Evolutionary conservation across 1,140 invertebrate species (phyloP).

Genomic region (Pseudomyrmex concolor): DNA sequence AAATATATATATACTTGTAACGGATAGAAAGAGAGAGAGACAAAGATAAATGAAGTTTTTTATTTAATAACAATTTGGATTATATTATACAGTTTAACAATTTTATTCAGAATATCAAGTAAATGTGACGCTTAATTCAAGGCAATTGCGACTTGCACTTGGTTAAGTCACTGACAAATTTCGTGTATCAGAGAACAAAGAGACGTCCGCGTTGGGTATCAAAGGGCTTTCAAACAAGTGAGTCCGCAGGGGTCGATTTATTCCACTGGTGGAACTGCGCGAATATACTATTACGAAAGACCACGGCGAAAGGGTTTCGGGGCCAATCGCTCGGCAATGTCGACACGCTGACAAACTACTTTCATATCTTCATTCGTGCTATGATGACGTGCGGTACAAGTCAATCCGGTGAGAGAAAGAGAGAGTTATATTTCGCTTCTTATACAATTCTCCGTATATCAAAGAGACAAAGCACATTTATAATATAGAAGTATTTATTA

Average conservation of each 20-base stretch:
- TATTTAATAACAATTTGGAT: not conserved
- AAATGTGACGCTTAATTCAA: not conserved
- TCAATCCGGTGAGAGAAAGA: not conserved
- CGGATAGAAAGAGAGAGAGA: not conserved
- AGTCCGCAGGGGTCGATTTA: conserved; percentile 71
- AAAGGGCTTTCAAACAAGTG: conserved; percentile 69
- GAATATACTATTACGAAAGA: conserved; percentile 68
- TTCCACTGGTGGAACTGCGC: conserved; percentile 66
- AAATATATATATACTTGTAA: not conserved
- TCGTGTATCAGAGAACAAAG: conserved; percentile 73
- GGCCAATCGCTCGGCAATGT: conserved; percentile 37
- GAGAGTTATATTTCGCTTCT: not conserved
- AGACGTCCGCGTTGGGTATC: conserved; percentile 52
- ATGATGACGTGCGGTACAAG: conserved; percentile 11
- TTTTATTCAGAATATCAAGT: not conserved
- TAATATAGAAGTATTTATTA: not conserved
- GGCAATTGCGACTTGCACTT: not conserved
- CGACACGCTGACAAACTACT: conserved; percentile 39
- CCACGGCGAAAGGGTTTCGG: conserved; percentile 53
- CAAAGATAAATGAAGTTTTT: not conserved
- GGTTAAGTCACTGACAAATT: conserved; percentile 72
- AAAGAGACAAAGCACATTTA: not conserved
- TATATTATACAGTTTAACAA: not conserved
- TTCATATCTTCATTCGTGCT: conserved; percentile 20
- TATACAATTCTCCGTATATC: not conserved